phyloP scores from a whole-genome alignment of 23 tunicate species.

The Oikopleura dioica region DNA sequence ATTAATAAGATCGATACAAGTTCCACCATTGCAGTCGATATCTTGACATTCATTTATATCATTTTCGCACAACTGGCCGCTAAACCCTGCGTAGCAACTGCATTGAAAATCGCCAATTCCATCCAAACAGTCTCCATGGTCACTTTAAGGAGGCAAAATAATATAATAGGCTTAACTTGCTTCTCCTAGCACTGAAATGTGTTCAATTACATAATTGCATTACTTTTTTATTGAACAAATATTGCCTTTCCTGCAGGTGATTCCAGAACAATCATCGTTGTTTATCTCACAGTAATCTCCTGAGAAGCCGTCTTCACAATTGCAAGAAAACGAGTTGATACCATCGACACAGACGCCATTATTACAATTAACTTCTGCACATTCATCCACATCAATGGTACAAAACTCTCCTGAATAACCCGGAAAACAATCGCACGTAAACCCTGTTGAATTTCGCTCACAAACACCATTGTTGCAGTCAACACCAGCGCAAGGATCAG shows the following conservation, averaged over 20 bases:
- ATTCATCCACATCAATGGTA: background rate
- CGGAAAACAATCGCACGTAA: background rate
- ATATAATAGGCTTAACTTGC: too few relatives aligned
- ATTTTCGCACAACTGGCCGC: background rate
- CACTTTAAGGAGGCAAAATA: background rate
- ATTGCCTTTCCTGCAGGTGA: too few relatives aligned
- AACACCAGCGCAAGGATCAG: too few relatives aligned
- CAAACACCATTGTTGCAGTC: background rate
- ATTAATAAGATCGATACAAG: conserved; percentile 17
- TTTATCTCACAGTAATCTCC: conserved; percentile 14
- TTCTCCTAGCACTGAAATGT: too few relatives aligned
- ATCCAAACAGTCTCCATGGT: background rate
- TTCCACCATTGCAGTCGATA: conserved; percentile 17
- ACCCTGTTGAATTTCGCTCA: background rate
- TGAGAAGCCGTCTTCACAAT: conserved; percentile 20
- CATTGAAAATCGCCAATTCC: background rate
- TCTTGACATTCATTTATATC: background rate
- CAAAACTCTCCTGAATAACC: background rate
- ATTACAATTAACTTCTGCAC: conserved; percentile 8
- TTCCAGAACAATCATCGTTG: conserved; percentile 23
- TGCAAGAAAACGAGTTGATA: conserved; percentile 10
- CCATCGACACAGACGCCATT: conserved; percentile 27
- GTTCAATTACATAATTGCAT: too few relatives aligned
- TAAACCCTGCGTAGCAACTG: background rate
- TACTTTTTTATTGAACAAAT: too few relatives aligned